Base-by-base conservation (phyloP, 2,888 invertebrate genomes). In the Euproctis similis region DNA sequence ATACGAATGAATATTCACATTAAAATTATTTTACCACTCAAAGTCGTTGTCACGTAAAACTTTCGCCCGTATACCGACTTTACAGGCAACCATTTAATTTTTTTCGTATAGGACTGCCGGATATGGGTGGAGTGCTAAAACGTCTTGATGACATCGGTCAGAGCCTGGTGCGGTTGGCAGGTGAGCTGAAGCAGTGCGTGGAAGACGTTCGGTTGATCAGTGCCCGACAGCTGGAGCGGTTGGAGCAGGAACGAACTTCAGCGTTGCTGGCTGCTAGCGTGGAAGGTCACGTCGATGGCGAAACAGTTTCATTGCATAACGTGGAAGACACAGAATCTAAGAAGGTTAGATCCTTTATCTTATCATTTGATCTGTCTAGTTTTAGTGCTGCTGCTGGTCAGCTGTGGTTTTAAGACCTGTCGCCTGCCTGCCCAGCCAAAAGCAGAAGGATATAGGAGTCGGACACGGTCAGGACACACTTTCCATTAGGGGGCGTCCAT, bases 191-290 rank as follows among this genome's bases (percentile, higher is more conserved):
- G 49, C 87, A 90, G 56, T 89, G 90, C 31, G 82, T 92, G 7
- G 91, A 92, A 27, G 93, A 94, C 33, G 87, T 91, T n/a, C 89
- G 89, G 40, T 86, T 89, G 21, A 82, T 89, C 12, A 89, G 87
- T 48, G 85, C 86, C 34, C 86, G 90, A 35, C 92, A 92, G 59
- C 60, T 87, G 19, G 90, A 90, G 37, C 80, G 89, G 26, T 36
- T 71, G 0, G 78, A 80, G 33, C 87, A 90, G 46, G 91, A 91
- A 50, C 86, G 90, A 23, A 88, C 90, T 22, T 84, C 90, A 3
- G 89, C 89, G 6, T 75, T 92, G 34, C 72, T 91, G 18, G 88
- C 90, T n/a, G 89, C 89, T 23, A 85, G 88, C 35, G 89, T 89
- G 0, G 90, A 90, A 32, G 86, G 88, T 4, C 88, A 90, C 42